These are phyloP conservation scores for Coelinius sp. DNA, from an alignment of 2,888 invertebrate genomes.

Conservation along the genomic window DNA sequence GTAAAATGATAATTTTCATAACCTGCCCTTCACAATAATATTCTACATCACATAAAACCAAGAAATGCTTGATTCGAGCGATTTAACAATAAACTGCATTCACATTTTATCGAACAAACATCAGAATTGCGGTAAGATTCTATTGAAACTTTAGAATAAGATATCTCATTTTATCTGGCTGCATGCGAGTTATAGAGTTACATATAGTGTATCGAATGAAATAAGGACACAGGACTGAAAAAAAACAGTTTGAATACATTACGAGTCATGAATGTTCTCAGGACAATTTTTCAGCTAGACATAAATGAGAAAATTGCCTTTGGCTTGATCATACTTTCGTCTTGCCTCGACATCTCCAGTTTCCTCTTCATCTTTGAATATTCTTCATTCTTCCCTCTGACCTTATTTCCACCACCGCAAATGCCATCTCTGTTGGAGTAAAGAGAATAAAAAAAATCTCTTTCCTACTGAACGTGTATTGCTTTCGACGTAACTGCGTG, in stretches of 20 bases:
- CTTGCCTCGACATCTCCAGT: not conserved
- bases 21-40: not conserved
- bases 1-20: not conserved
- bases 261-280: constrained; percentile 26
- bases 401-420: not conserved
- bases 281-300: not conserved
- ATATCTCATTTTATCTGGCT: not conserved
- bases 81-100: constrained; percentile 4
- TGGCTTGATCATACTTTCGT: not conserved
- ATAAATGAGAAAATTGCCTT: not conserved
- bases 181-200: constrained; percentile 16
- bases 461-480: constrained; percentile 44
- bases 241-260: not conserved
- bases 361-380: not conserved
- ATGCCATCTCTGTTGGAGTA: constrained; percentile 22
- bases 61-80: not conserved
- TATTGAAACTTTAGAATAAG: not conserved
- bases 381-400: not conserved
- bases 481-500: constrained; percentile 49
- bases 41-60: not conserved
- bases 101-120: constrained; percentile 25
- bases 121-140: not conserved
- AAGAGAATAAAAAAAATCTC: constrained; percentile 31
- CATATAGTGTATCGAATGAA: constrained; percentile 20
- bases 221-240: constrained; percentile 16